Evolutionary conservation across 2,113 vertebrate genomes (phyloP), one percentile per base, ranked within the genome.

Genomic region (Etheostoma spectabile): DNA sequence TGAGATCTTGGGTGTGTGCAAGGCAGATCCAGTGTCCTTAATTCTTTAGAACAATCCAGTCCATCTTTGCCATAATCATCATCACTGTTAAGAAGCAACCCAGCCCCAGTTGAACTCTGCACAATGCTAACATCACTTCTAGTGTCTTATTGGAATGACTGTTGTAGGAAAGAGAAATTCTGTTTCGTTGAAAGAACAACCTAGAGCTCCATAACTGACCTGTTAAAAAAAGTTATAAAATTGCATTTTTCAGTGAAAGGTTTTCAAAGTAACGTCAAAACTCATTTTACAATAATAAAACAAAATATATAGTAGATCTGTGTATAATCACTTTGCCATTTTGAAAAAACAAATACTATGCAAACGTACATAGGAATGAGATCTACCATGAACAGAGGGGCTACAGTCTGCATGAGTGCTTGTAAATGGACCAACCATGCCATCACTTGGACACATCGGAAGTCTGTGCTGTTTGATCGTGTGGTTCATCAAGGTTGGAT

Each of bases 201-300:
- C 75, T 83, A 53, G 94, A 35, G 97, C 93, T 84, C 93, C 93
- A 0, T 96, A 96, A 92, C 92, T 97, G 51, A 97, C 90, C 97
- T 97, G 94, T n/a, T n/a, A 80, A 85, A 51, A n/a, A 66, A 68
- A 55, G 3, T 18, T 3, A 22, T 15, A 57, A 5, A 57, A 49
- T 35, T 46, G 8, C 21, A 42, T 35, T 74, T 52, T 52, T 42
- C 46, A 62, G 30, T 19, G 8, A 35, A 19, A 49, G 2, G 61
- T 51, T 61, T 1, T 61, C 8, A 74, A 49, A 33, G 38, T 11
- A 42, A 83, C 57, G 2, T 62, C 3, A 45, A 46, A 46, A 16
- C 6, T 6, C 12, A 46, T 45, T 64, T 46, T 8, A 65, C 6
- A 65, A 48, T 8, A 3, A n/a, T n/a, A 33, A 49, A 19, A 15